These are phyloP conservation scores for Autographa gamma DNA, from an alignment of 2,888 invertebrate species.

Conservation along the genomic window DNA sequence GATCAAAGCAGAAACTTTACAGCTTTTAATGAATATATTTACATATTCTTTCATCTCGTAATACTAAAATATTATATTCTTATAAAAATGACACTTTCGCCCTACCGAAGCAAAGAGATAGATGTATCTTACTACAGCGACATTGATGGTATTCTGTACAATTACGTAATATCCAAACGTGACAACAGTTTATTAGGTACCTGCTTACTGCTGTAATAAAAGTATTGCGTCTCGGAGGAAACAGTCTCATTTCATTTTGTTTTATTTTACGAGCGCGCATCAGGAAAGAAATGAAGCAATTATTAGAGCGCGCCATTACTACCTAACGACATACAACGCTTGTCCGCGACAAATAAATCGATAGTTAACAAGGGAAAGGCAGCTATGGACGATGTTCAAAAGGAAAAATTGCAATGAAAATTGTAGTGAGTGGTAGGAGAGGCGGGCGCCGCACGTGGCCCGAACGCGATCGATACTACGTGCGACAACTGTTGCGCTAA, in stretches of 20 bases:
- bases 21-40: constrained; percentile 52
- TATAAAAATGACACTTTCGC: constrained; percentile 6
- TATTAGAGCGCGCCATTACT: constrained; percentile 58
- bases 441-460: constrained; percentile 80
- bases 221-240: constrained; percentile 22
- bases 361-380: constrained; percentile 22
- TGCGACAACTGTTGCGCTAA: constrained; percentile 87
- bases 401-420: constrained; percentile 58
- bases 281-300: constrained; percentile 75
- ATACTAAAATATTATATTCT: constrained; percentile 17
- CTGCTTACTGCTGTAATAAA: constrained; percentile 29
- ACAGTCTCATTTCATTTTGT: constrained; percentile 63
- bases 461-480: constrained; percentile 80
- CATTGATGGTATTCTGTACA: constrained; percentile 1
- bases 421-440: constrained; percentile 60
- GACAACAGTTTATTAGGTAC: constrained; percentile 27
- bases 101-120: neutral
- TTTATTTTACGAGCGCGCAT: constrained; percentile 69
- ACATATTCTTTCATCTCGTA: constrained; percentile 34
- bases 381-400: constrained; percentile 58
- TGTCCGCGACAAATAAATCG: constrained; percentile 27
- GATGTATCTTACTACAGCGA: neutral
- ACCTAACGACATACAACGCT: constrained; percentile 51
- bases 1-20: constrained; percentile 37
- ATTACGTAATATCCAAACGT: constrained; percentile 16